Percentiles rank a stretch among this genome's conserved stretches.
Conservation (phyloP, 2,797 vertebrate genomes). For the Malurus leucopterus region DNA sequence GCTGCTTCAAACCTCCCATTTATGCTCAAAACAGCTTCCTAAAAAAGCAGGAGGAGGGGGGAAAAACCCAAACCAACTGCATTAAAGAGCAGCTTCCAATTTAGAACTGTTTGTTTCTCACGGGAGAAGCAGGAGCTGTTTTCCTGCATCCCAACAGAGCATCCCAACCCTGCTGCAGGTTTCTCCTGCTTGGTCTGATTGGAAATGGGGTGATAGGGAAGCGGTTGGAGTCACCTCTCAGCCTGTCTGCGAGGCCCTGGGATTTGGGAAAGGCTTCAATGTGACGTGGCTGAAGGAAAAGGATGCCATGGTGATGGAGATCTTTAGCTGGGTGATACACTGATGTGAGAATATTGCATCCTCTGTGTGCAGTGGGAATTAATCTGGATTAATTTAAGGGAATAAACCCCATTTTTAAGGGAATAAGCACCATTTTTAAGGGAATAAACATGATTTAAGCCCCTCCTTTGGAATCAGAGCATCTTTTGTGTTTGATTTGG, state of each 20-base stretch:
- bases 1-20: conserved; percentile 15
- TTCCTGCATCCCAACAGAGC: neutral
- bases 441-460: neutral
- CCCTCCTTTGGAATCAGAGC: neutral
- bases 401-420: neutral
- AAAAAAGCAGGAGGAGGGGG: neutral
- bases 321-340: neutral
- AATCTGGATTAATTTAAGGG: conserved; percentile 19
- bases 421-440: neutral
- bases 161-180: neutral
- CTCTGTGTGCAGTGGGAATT: neutral
- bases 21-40: neutral
- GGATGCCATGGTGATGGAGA: neutral
- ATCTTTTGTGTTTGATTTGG: neutral
- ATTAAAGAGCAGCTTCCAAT: neutral
- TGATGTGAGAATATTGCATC: neutral
- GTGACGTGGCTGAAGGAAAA: neutral
- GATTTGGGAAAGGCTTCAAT: neutral
- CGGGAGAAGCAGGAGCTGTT: neutral
- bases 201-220: neutral
- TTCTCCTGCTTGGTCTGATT: neutral
- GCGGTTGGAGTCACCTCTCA: neutral
- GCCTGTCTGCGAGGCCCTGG: neutral
- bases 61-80: neutral
- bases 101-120: neutral